Conservation (phyloP, 2,797 vertebrate species). For the Poecile montanus region DNA sequence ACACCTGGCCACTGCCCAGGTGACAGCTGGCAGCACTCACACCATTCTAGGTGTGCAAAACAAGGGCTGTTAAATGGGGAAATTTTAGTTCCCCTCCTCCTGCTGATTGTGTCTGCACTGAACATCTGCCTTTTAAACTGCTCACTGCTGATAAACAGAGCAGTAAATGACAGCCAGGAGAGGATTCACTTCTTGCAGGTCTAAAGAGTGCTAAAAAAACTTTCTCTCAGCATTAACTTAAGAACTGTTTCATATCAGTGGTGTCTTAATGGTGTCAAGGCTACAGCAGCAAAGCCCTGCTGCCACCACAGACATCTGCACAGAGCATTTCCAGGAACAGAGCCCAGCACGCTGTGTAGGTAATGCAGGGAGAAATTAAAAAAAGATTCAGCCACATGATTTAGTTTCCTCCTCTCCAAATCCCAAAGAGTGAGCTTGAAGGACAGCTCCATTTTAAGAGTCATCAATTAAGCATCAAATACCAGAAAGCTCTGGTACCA, state of each 20-base stretch:
- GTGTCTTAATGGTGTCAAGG: not conserved
- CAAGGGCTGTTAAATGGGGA: not conserved
- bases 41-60: not conserved
- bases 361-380: not conserved
- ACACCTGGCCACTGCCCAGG: not conserved
- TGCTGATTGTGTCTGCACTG: not conserved
- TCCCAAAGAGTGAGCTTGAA: not conserved
- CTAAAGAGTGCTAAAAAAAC: not conserved
- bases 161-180: not conserved
- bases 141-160: not conserved
- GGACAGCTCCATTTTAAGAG: constrained; percentile 3
- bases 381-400: not conserved
- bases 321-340: not conserved
- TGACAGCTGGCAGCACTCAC: not conserved
- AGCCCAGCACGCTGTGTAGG: not conserved
- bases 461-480: not conserved
- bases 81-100: not conserved
- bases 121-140: not conserved
- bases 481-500: not conserved
- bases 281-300: not conserved
- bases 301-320: not conserved
- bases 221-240: not conserved
- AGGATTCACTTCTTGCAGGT: not conserved
- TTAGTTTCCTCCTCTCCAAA: not conserved
- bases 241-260: not conserved